A percentile compares a stretch with the other conserved stretches of the same genome.
Conservation (phyloP, 2,797 vertebrate genomes). For the Malacoraja senta region DNA sequence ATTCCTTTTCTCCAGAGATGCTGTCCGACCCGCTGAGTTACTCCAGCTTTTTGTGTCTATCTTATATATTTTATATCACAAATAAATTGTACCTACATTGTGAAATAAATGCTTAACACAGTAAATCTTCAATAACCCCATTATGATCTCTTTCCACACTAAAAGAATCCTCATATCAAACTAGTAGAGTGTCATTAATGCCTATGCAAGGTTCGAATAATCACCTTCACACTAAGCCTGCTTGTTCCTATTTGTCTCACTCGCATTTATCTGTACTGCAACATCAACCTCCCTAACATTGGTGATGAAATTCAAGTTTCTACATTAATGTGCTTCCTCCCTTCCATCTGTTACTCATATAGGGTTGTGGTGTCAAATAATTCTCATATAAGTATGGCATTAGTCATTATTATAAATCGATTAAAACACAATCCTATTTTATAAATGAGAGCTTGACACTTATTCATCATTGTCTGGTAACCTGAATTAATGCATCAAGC, state of each 20-base stretch:
- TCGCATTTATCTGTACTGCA: constrained; percentile 1
- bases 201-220: not conserved
- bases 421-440: constrained; percentile 18
- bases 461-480: constrained; percentile 14
- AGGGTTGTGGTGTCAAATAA: not conserved
- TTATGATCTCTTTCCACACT: not conserved
- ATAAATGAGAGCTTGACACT: not conserved
- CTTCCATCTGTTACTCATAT: constrained; percentile 17
- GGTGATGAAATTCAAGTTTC: not conserved
- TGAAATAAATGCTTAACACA: not conserved
- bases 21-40: too few relatives aligned
- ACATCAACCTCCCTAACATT: not conserved
- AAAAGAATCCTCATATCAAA: not conserved
- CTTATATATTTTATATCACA: not conserved
- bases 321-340: not conserved
- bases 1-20: too few relatives aligned
- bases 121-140: not conserved
- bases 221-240: not conserved
- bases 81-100: not conserved
- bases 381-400: not conserved
- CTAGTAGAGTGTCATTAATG: not conserved
- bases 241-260: not conserved
- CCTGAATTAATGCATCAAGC: not conserved
- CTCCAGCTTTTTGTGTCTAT: too few relatives aligned
- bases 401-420: constrained; percentile 19